Evolutionary conservation across 2,797 vertebrate species (phyloP).

Genomic region (Cichlasoma orientale): DNA sequence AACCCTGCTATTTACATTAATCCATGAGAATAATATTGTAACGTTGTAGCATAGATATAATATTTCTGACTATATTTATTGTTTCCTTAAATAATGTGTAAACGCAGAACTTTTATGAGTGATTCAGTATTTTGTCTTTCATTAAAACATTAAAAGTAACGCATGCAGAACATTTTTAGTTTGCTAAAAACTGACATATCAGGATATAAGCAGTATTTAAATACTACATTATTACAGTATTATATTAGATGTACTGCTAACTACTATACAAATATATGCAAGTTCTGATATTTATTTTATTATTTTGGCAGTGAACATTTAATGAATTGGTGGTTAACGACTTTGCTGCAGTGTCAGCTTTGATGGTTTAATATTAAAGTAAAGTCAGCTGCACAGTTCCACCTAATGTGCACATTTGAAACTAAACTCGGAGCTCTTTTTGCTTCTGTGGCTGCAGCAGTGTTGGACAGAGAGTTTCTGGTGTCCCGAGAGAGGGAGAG

Average conservation of each 20-base stretch:
- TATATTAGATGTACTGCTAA: background rate
- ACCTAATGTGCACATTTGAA: too few relatives aligned
- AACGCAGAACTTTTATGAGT: background rate
- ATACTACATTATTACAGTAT: background rate
- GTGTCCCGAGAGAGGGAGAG: constrained; percentile 68
- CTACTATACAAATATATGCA: background rate
- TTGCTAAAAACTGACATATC: background rate
- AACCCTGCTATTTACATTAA: too few relatives aligned
- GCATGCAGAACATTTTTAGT: background rate
- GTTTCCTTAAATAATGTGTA: background rate
- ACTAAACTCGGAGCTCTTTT: background rate
- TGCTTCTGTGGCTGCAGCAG: constrained; percentile 48
- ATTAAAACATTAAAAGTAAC: background rate
- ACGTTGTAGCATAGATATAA: too few relatives aligned
- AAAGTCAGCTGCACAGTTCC: too few relatives aligned
- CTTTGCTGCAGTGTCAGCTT: accelerated
- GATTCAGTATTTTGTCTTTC: background rate
- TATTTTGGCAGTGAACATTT: accelerated
- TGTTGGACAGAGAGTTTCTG: constrained; percentile 73
- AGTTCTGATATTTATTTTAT: background rate
- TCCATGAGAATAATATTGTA: too few relatives aligned
- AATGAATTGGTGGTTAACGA: background rate
- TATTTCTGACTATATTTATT: too few relatives aligned
- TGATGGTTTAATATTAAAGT: background rate
- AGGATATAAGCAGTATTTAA: background rate